Evolutionary conservation across 2,888 invertebrate genomes (phyloP).

Genomic region (Cotesia congregata): DNA sequence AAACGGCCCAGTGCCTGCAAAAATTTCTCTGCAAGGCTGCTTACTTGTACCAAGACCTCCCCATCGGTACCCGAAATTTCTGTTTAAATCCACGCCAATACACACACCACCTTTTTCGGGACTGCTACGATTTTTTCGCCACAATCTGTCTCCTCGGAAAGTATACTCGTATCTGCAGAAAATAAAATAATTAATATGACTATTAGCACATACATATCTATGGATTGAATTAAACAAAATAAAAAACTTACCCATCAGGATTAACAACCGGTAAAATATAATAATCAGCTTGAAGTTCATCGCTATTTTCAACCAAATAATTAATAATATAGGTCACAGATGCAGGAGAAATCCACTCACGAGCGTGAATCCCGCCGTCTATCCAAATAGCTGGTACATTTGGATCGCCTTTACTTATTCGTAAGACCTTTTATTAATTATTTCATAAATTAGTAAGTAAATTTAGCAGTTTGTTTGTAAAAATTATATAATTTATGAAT

Average conservation of each 20-base stretch:
- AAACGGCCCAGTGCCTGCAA: conserved; percentile 83
- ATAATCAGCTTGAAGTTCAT: conserved; percentile 78
- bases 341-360: conserved; percentile 92
- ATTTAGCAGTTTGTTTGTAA: background rate
- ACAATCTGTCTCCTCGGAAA: conserved; percentile 84
- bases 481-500: background rate
- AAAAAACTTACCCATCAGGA: conserved; percentile 78
- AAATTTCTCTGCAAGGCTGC: conserved; percentile 87
- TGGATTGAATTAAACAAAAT: conserved; percentile 8
- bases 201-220: background rate
- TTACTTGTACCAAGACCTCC: conserved; percentile 87
- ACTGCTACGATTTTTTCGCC: conserved; percentile 83
- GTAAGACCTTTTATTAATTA: conserved; percentile 60
- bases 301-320: conserved; percentile 78
- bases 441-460: background rate
- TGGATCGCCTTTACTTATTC: conserved; percentile 79
- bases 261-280: conserved; percentile 78
- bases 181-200: conserved; percentile 57
- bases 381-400: conserved; percentile 79
- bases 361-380: conserved; percentile 86
- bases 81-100: conserved; percentile 85
- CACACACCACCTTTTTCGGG: conserved; percentile 75
- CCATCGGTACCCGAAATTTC: conserved; percentile 92
- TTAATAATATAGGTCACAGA: conserved; percentile 84
- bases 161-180: conserved; percentile 89